These are phyloP conservation scores for Physeter macrocephalus DNA, from an alignment of 2,113 vertebrate genomes.

Conservation along the genomic window DNA sequence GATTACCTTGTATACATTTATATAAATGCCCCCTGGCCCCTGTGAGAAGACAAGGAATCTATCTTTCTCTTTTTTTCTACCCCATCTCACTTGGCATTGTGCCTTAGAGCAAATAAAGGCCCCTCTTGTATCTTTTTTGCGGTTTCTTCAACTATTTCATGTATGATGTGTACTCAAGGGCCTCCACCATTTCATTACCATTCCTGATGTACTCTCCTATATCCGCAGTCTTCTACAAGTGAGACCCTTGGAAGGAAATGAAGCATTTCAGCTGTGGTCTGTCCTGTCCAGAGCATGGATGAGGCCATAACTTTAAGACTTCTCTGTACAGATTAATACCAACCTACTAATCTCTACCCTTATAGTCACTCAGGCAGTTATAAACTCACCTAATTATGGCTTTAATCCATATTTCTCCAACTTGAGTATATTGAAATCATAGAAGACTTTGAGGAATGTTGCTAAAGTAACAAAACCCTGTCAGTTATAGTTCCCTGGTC, in stretches of 20 bases:
- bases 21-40: not conserved
- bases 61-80: not conserved
- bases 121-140: not conserved
- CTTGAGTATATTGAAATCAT: not conserved
- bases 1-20: not conserved
- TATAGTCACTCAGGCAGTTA: not conserved
- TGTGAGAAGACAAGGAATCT: not conserved
- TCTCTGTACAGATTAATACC: not conserved
- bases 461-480: not conserved
- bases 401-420: not conserved
- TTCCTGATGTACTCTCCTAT: not conserved
- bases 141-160: not conserved
- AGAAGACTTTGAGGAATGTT: not conserved
- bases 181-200: not conserved
- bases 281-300: not conserved
- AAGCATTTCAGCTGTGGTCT: not conserved
- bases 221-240: not conserved
- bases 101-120: not conserved
- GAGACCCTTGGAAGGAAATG: not conserved
- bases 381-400: not conserved
- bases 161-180: not conserved
- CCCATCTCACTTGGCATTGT: not conserved
- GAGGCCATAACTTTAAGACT: not conserved
- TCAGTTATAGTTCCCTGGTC: not conserved
- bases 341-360: not conserved